Conservation (phyloP, 2,888 invertebrate species). For the Hyposoter didymator region DNA sequence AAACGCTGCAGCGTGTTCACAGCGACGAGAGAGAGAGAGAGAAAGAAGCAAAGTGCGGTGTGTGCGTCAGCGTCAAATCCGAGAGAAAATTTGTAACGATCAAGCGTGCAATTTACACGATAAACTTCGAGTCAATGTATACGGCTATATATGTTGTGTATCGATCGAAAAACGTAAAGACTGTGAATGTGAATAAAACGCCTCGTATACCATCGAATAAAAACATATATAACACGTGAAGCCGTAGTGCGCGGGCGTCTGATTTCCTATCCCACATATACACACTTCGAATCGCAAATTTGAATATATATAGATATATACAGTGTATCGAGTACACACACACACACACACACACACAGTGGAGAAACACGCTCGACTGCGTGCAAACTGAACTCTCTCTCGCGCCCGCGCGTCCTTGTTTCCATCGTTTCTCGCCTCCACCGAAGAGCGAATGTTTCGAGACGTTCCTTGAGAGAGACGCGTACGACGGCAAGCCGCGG, state of each 20-base stretch:
- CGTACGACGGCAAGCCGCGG: conserved; percentile 14
- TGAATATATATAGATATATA: not conserved
- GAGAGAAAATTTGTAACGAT: conserved; percentile 29
- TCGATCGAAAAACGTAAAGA: conserved; percentile 44
- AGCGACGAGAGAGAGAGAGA: conserved; percentile 32
- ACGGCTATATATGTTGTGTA: conserved; percentile 18
- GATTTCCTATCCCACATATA: conserved; percentile 23
- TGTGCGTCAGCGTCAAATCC: conserved; percentile 25
- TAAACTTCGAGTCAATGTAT: conserved; percentile 27
- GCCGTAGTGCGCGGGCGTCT: conserved; percentile 47
- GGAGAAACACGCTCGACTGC: conserved; percentile 16
- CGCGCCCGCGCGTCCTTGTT: conserved; percentile 50
- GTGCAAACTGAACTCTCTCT: conserved; percentile 8
- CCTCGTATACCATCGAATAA: conserved; percentile 19
- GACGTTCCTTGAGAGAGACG: conserved; percentile 43
- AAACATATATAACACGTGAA: conserved; percentile 41
- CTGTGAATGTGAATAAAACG: conserved; percentile 14
- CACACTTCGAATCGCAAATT: conserved; percentile 7
- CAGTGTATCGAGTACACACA: not conserved
- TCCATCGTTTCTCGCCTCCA: conserved; percentile 29
- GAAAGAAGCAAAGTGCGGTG: conserved; percentile 1
- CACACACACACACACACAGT: not conserved
- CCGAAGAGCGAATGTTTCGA: conserved; percentile 46
- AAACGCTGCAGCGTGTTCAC: conserved; percentile 36
- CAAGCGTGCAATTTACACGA: conserved; percentile 37